phyloP scores from a whole-genome alignment of 2,888 invertebrate species.

The Sylvicola fuscatus region DNA sequence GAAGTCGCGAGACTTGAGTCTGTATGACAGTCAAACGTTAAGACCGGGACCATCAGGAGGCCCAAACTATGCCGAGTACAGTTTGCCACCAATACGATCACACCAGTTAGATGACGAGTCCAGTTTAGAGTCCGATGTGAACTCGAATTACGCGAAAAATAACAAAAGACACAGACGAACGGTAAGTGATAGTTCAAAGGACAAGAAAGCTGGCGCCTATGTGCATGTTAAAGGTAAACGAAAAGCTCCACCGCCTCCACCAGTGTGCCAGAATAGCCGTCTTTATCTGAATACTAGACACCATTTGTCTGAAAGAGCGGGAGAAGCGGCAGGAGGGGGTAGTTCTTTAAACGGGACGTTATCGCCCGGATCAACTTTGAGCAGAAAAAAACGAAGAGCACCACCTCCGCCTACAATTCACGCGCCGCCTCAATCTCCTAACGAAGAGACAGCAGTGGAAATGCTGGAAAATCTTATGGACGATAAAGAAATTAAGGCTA shows the following conservation, averaged over 20 bases:
- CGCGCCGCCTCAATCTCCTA: constrained; percentile 6
- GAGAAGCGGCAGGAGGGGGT: constrained; percentile 5
- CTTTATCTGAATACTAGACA: background rate
- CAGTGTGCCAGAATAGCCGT: constrained; percentile 6
- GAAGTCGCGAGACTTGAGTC: background rate
- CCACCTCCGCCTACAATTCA: constrained; percentile 29
- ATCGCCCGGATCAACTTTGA: constrained; percentile 8
- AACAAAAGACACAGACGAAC: constrained; percentile 29
- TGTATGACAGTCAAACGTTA: too few relatives aligned
- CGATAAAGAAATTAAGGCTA: constrained; percentile 9
- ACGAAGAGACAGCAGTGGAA: background rate
- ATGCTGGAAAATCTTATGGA: constrained; percentile 5
- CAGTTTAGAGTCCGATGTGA: constrained; percentile 1
- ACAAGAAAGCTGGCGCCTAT: constrained; percentile 31
- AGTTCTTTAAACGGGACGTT: constrained; percentile 7
- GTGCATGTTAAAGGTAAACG: constrained; percentile 56
- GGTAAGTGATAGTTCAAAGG: constrained; percentile 38
- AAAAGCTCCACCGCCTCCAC: constrained; percentile 48
- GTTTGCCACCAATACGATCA: constrained; percentile 15
- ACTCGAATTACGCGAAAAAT: background rate
- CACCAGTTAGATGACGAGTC: constrained; percentile 3
- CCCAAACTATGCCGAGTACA: background rate
- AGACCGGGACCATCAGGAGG: background rate
- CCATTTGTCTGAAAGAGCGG: too few relatives aligned
- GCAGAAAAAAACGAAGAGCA: constrained; percentile 30